These are phyloP conservation scores for Spodoptera litura DNA, from an alignment of 1,140 invertebrate species.

Conservation along the genomic window DNA sequence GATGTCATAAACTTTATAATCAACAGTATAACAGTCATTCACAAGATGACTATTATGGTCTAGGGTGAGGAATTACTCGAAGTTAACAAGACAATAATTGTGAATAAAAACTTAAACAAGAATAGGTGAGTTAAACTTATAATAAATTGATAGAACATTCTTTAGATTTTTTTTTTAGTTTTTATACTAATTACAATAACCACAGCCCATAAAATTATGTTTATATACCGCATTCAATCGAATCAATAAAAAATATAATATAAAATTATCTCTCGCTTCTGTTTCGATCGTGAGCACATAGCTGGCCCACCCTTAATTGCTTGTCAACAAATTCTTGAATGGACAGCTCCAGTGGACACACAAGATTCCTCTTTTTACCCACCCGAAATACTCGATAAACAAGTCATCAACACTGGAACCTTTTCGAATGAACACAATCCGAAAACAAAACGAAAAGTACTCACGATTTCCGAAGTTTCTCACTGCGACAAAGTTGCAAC, in stretches of 20 bases:
- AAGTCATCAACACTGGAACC: conserved; percentile 69
- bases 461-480: conserved; percentile 48
- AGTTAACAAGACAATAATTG: neutral
- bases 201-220: conserved; percentile 26
- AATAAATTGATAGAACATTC: neutral
- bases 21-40: neutral
- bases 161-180: neutral
- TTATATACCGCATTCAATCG: conserved; percentile 36
- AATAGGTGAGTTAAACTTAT: neutral
- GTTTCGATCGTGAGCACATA: conserved; percentile 58
- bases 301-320: conserved; percentile 72
- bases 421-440: conserved; percentile 52
- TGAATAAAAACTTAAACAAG: neutral
- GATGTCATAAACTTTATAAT: conserved; percentile 11
- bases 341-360: conserved; percentile 65
- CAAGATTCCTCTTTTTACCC: conserved; percentile 73
- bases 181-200: conserved; percentile 23
- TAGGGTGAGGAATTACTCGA: too few species aligned
- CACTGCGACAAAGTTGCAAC: conserved; percentile 56
- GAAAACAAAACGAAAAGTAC: conserved; percentile 47
- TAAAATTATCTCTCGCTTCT: conserved; percentile 56
- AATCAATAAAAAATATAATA: conserved; percentile 44
- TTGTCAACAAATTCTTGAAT: conserved; percentile 81
- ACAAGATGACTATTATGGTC: neutral
- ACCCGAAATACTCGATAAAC: conserved; percentile 71